These are phyloP conservation scores for Amazona ochrocephala DNA, from an alignment of 2,797 vertebrate species.

Conservation along the genomic window DNA sequence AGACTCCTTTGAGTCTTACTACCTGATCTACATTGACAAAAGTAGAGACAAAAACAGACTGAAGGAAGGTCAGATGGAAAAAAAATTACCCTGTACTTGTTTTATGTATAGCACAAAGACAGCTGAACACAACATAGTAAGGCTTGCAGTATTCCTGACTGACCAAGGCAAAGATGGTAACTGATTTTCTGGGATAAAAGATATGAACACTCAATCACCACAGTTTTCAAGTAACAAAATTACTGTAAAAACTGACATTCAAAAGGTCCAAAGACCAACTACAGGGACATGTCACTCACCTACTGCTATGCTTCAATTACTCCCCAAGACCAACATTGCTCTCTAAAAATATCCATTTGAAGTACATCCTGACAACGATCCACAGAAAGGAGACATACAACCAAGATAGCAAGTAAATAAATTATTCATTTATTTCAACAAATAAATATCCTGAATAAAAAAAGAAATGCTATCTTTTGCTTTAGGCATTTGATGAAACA, in stretches of 20 bases:
- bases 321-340: constrained; percentile 69
- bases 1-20: constrained; percentile 33
- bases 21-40: constrained; percentile 50
- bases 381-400: constrained; percentile 69
- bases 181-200: constrained; percentile 51
- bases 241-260: constrained; percentile 65
- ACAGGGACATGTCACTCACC: constrained; percentile 69
- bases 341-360: constrained; percentile 72
- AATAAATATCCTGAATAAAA: constrained; percentile 54
- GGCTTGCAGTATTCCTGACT: constrained; percentile 58
- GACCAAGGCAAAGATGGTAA: constrained; percentile 50
- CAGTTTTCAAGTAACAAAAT: constrained; percentile 49
- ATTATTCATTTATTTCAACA: constrained; percentile 66
- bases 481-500: constrained; percentile 50
- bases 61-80: constrained; percentile 30
- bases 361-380: constrained; percentile 68
- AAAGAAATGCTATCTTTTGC: constrained; percentile 51
- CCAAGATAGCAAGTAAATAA: constrained; percentile 68
- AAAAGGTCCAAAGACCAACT: constrained; percentile 65
- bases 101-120: constrained; percentile 12
- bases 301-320: constrained; percentile 70
- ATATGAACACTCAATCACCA: constrained; percentile 64
- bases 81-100: constrained; percentile 14
- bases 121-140: constrained; percentile 58
- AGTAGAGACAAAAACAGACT: constrained; percentile 56